Conservation (phyloP, 2,888 invertebrate species). For the Oxytorus armatus region DNA sequence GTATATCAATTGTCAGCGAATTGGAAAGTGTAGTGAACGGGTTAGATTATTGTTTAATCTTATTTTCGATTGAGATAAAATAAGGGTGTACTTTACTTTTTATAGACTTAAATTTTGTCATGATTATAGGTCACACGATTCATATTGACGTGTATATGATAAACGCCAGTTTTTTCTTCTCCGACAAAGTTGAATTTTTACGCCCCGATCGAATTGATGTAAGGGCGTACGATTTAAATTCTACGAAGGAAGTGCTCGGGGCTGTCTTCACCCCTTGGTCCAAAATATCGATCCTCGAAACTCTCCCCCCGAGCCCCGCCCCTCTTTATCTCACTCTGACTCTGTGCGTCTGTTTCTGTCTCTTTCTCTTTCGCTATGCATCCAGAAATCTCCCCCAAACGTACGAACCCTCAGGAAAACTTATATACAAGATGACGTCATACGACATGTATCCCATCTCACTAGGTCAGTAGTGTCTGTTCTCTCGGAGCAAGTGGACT, state of each 20-base stretch:
- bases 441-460: conserved; percentile 75
- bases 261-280: conserved; percentile 73
- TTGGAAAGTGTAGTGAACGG: neutral
- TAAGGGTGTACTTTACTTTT: too few species aligned
- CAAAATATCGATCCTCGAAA: conserved; percentile 80
- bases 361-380: conserved; percentile 22
- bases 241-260: conserved; percentile 27
- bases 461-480: conserved; percentile 81
- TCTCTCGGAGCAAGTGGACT: conserved; percentile 6
- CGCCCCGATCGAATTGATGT: too few species aligned
- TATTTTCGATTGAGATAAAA: neutral
- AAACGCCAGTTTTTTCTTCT: too few species aligned
- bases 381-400: conserved; percentile 71
- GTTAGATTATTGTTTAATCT: neutral
- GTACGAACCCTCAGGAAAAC: conserved; percentile 71
- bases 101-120: too few species aligned
- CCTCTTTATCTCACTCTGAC: neutral
- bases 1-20: neutral
- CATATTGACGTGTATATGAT: too few species aligned
- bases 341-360: conserved; percentile 7
- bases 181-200: too few species aligned
- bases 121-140: too few species aligned
- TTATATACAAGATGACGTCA: conserved; percentile 79
- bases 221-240: conserved; percentile 45
- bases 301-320: neutral